Percentiles rank a stretch among this genome's conserved stretches.
Evolutionary conservation across 2,888 invertebrate species (phyloP).

Genomic region (Ormyrus nitidulus): DNA sequence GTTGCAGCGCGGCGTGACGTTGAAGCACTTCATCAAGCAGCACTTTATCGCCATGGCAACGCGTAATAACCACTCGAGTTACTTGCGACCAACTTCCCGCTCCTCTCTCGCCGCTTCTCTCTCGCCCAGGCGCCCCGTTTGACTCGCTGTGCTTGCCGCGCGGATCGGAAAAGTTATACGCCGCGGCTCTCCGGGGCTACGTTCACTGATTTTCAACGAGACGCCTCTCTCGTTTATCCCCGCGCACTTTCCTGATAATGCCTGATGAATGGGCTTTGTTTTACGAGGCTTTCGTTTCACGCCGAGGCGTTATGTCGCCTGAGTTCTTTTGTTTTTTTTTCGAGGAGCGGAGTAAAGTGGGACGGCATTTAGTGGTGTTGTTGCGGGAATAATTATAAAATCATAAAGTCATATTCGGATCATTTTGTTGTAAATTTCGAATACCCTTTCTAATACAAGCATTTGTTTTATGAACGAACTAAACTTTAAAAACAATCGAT

Average conservation of each 20-base stretch:
- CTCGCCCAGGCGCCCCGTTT: conserved; percentile 1
- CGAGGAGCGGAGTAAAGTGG: too few species aligned
- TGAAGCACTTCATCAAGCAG: conserved; percentile 72
- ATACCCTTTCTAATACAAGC: too few species aligned
- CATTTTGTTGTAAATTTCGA: too few species aligned
- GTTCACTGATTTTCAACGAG: conserved; percentile 50
- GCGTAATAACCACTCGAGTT: conserved; percentile 72
- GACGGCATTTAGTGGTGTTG: too few species aligned
- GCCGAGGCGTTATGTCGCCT: too few species aligned
- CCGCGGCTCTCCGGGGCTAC: neutral
- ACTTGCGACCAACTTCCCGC: conserved; percentile 33
- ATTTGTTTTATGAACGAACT: too few species aligned
- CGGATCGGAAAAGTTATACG: conserved; percentile 52
- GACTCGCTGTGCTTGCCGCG: conserved; percentile 9
- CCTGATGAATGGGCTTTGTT: conserved; percentile 36
- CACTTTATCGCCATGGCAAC: conserved; percentile 74
- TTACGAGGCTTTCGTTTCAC: too few species aligned
- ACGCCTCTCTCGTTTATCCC: conserved; percentile 23
- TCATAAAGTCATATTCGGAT: too few species aligned
- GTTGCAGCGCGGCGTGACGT: conserved; percentile 58
- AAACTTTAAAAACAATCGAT: too few species aligned
- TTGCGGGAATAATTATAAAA: too few species aligned
- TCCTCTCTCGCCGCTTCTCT: conserved; percentile 40
- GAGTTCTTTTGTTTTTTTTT: too few species aligned
- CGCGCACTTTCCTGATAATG: conserved; percentile 31